Conservation (phyloP, 92 coral and sea anemone species). For the Actinernus sp. region DNA sequence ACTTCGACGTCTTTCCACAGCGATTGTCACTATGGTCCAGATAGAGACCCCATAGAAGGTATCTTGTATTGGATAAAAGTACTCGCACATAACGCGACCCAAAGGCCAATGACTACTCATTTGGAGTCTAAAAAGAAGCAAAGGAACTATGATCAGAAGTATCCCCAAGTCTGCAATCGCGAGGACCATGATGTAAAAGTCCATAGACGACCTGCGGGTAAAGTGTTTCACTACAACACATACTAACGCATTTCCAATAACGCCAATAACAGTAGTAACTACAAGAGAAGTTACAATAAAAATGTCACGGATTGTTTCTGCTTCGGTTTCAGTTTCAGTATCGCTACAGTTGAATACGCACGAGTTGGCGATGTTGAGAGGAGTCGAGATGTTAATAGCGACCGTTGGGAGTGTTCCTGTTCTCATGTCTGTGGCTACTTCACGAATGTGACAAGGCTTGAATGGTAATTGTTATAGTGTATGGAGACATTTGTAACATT, state of each 20-base stretch:
- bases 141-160: not conserved
- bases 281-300: not conserved
- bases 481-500: too few species aligned
- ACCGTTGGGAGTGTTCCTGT: too few species aligned
- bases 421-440: too few species aligned
- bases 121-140: not conserved
- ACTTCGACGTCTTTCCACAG: not conserved
- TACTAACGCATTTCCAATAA: not conserved
- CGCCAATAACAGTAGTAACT: not conserved
- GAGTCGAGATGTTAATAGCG: too few species aligned
- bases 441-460: too few species aligned
- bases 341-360: too few species aligned
- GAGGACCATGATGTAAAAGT: not conserved
- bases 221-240: not conserved
- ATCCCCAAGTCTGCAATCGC: slow-evolving; percentile 1
- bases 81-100: not conserved
- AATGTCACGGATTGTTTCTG: too few species aligned
- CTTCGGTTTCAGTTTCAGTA: too few species aligned
- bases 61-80: not conserved
- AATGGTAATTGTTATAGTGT: too few species aligned
- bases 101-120: not conserved
- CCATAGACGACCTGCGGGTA: not conserved
- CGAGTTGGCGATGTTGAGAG: too few species aligned
- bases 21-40: not conserved
- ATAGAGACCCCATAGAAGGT: not conserved